Percentiles rank a stretch among this genome's conserved stretches.
Conservation (phyloP, 2,113 vertebrate species). For the Brienomyrus longianalis region DNA sequence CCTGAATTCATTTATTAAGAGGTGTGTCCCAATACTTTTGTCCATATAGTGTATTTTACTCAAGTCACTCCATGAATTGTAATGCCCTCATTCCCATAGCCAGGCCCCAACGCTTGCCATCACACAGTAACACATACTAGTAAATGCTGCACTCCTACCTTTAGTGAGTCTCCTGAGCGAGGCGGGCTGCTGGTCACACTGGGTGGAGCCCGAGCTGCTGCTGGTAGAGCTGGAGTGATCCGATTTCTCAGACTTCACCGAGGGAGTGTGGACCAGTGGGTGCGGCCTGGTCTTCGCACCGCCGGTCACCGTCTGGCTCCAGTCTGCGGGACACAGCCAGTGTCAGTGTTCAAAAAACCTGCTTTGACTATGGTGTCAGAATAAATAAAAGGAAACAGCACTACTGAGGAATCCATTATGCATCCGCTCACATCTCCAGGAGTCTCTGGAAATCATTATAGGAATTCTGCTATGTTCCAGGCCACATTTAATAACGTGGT, state of each 20-base stretch:
- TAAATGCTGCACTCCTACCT: slow-evolving; percentile 38
- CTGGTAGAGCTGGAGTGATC: slow-evolving; percentile 62
- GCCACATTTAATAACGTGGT: background rate
- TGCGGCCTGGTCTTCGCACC: slow-evolving; percentile 44
- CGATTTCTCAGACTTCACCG: slow-evolving; percentile 51
- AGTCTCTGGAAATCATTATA: background rate
- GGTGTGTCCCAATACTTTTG: background rate
- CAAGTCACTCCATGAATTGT: background rate
- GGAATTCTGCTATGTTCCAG: background rate
- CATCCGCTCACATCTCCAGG: background rate
- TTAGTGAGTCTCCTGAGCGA: slow-evolving; percentile 49
- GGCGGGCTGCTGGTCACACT: slow-evolving; percentile 47
- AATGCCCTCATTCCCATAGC: background rate
- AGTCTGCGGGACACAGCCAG: slow-evolving; percentile 53
- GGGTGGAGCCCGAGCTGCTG: slow-evolving; percentile 59
- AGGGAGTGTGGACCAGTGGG: slow-evolving; percentile 35
- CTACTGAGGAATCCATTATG: background rate
- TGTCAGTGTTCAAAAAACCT: background rate
- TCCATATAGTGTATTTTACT: background rate
- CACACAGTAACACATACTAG: background rate
- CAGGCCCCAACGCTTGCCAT: background rate
- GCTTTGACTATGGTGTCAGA: background rate
- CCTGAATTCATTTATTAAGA: background rate
- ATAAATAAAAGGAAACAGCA: background rate
- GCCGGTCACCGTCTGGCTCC: slow-evolving; percentile 57